These are phyloP conservation scores for Hexactinellida sp. DNA, from an alignment of 37 sponge, comb jelly and placozoan genomes.

Conservation along the genomic window DNA sequence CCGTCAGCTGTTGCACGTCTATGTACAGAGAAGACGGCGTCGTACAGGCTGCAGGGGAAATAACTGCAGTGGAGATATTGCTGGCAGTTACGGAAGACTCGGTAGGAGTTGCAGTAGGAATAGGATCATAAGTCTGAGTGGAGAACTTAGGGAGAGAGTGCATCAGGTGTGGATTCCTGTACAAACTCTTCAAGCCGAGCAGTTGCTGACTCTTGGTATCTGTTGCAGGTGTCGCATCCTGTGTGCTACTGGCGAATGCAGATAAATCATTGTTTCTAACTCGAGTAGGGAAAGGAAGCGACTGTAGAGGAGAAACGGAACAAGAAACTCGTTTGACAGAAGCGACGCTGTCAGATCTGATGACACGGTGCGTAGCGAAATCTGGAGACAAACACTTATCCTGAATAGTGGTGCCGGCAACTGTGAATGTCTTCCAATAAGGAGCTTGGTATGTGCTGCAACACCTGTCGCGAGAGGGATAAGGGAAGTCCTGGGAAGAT, in stretches of 20 bases:
- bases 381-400: background rate
- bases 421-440: constrained; percentile 1
- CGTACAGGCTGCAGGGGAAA: background rate
- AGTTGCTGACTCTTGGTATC: background rate
- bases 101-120: background rate
- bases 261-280: background rate
- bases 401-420: background rate
- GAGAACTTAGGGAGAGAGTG: background rate
- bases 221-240: background rate
- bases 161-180: background rate
- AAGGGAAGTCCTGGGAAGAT: background rate
- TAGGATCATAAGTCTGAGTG: background rate
- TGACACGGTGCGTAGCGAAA: background rate
- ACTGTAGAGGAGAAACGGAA: background rate
- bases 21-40: background rate
- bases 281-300: background rate
- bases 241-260: background rate
- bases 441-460: background rate
- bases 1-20: background rate
- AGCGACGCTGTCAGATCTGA: background rate
- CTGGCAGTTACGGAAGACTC: background rate
- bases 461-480: background rate
- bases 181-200: background rate
- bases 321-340: background rate
- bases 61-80: background rate